Percentiles rank a stretch among this genome's conserved stretches.
Evolutionary conservation across 2,888 invertebrate species (phyloP).

Genomic region (Sisyra terminalis): DNA sequence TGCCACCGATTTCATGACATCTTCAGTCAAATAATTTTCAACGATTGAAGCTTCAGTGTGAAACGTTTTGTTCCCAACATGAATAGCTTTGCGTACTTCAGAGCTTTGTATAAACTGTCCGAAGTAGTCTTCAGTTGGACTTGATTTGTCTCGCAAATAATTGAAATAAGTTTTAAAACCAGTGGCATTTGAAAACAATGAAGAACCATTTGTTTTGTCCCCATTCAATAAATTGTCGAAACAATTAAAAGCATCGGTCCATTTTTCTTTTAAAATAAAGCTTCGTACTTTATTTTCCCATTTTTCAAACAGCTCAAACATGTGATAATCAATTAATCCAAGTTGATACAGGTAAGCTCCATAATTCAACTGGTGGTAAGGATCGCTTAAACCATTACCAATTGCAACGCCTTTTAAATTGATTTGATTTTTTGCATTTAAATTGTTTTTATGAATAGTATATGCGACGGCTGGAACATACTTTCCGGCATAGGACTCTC

Average conservation of each 20-base stretch:
- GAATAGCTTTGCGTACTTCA: slow-evolving; percentile 53
- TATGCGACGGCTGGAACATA: slow-evolving; percentile 63
- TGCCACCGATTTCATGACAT: slow-evolving; percentile 70
- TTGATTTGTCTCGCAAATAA: slow-evolving; percentile 35
- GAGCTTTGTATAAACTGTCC: slow-evolving; percentile 43
- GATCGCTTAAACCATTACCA: slow-evolving; percentile 69
- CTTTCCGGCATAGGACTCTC: slow-evolving; percentile 80
- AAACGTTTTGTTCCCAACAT: slow-evolving; percentile 69
- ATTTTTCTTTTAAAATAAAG: slow-evolving; percentile 45
- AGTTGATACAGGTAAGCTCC: slow-evolving; percentile 66
- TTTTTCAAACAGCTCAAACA: slow-evolving; percentile 37
- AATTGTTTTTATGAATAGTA: slow-evolving; percentile 49
- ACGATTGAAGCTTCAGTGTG: slow-evolving; percentile 42
- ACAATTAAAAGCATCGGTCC: slow-evolving; percentile 48
- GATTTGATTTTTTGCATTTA: slow-evolving; percentile 40
- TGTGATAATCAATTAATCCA: slow-evolving; percentile 51
- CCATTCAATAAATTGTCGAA: slow-evolving; percentile 58
- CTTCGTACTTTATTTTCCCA: slow-evolving; percentile 39
- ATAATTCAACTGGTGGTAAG: slow-evolving; percentile 58
- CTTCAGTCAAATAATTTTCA: slow-evolving; percentile 50
- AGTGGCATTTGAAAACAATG: slow-evolving; percentile 54
- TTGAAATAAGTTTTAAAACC: slow-evolving; percentile 66
- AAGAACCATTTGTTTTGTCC: slow-evolving; percentile 38
- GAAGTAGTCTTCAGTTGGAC: slow-evolving; percentile 33
- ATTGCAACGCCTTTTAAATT: slow-evolving; percentile 56